These are phyloP conservation scores for Enteromius viviparus DNA, from an alignment of 2,797 vertebrate species.

Conservation along the genomic window DNA sequence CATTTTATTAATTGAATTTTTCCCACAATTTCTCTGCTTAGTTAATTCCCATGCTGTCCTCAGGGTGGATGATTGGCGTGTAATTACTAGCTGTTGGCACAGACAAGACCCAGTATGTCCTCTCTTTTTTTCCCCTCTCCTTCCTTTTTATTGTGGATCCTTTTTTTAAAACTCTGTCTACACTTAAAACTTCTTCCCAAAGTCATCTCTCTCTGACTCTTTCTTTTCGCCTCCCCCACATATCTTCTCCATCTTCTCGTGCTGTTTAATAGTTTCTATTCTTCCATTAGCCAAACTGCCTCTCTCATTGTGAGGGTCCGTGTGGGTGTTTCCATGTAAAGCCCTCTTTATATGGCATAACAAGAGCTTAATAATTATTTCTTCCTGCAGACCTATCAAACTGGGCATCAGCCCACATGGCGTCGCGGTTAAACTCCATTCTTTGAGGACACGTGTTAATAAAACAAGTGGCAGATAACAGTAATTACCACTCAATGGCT, in stretches of 20 bases:
- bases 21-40: slow-evolving; percentile 71
- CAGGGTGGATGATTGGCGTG: slow-evolving; percentile 76
- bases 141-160: slow-evolving; percentile 39
- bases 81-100: slow-evolving; percentile 74
- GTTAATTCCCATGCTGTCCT: slow-evolving; percentile 75
- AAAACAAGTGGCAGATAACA: slow-evolving; percentile 79
- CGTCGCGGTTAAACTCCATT: slow-evolving; percentile 73
- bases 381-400: slow-evolving; percentile 68
- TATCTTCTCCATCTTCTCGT: slow-evolving; percentile 51
- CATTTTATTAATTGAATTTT: slow-evolving; percentile 78
- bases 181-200: slow-evolving; percentile 22
- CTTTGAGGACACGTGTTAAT: slow-evolving; percentile 81
- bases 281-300: slow-evolving; percentile 63
- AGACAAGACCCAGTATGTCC: slow-evolving; percentile 61
- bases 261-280: slow-evolving; percentile 46
- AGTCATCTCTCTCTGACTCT: slow-evolving; percentile 7
- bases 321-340: slow-evolving; percentile 50
- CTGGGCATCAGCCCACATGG: slow-evolving; percentile 69
- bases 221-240: neutral
- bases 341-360: slow-evolving; percentile 55
- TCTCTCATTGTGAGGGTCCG: slow-evolving; percentile 53
- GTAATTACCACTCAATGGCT: slow-evolving; percentile 80
- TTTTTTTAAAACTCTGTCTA: slow-evolving; percentile 28
- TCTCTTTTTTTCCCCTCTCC: slow-evolving; percentile 8
- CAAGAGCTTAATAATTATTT: slow-evolving; percentile 68